Evolutionary conservation across 1,140 invertebrate genomes (phyloP), one percentile per base, ranked within the genome.

Genomic region (Calephelis virginiensis): DNA sequence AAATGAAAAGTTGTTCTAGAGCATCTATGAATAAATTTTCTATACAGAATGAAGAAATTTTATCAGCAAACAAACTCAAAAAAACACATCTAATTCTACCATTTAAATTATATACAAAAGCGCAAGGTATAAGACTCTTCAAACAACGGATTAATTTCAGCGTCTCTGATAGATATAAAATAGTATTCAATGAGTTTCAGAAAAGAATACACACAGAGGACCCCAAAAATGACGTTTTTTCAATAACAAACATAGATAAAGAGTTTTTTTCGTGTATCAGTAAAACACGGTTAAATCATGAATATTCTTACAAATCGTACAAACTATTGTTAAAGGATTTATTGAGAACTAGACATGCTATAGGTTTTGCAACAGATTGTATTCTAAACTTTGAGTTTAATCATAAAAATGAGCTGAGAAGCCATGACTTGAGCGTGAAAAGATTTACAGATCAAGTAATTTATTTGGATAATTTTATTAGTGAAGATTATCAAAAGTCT

Each of bases 401-500:
- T 68, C 78, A 92, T 43, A 86, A 81, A 14, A 82, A 92, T 64
- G 93, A 94, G 77, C 78, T 89, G 13, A 76, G 85, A 61, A 79
- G 83, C 40, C 91, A 93, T 47, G 75, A 92, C 9, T 64, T 83
- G 45, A 88, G 91, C 17, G 83, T 92, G 72, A 85, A 90, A 71
- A 81, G 81, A 50, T 91, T 92, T 74, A 79, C 76, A 28, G 76
- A 84, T 3, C 93, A 93, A 74, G 84, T 91, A 0, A 88, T 86
- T 63, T 78, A 80, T 59, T 94, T 95, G 68, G 93, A 94, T 67
- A 80, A 90, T 45, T 94, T 94, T 72, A 85, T 95, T 28, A 92
- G 90, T 1, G 82, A 91, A 62, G 93, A 94, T 78, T 92, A 94
- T 73, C 74, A 89, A n/a, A 86, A 88, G 13, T 93, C 93, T 13